Percentiles rank a stretch among this genome's conserved stretches.
Conservation (phyloP, 1,140 invertebrate genomes). For the Ooceraea biroi region DNA sequence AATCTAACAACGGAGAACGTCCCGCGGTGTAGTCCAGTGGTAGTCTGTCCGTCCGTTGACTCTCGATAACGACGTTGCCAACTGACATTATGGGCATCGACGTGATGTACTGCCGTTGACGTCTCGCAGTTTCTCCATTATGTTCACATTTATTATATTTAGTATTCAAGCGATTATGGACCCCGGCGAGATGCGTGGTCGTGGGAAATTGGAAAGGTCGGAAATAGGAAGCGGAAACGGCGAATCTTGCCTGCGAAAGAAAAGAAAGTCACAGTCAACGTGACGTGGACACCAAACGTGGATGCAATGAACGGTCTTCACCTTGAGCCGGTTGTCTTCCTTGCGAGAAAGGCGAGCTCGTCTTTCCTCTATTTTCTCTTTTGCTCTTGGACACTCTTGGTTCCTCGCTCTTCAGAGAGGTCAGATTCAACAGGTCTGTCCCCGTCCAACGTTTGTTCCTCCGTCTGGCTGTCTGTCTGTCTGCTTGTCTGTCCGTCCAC, state of each 20-base stretch:
- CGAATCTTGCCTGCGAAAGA: background rate
- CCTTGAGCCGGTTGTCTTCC: slow-evolving; percentile 38
- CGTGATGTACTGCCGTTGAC: too few relatives aligned
- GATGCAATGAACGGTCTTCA: slow-evolving; percentile 31
- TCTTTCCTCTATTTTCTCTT: background rate
- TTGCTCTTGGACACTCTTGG: background rate
- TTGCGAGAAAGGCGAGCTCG: slow-evolving; percentile 21
- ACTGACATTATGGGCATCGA: background rate
- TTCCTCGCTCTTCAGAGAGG: slow-evolving; percentile 42
- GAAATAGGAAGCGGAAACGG: slow-evolving; percentile 4
- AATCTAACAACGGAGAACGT: slow-evolving; percentile 4
- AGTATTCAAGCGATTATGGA: too few relatives aligned
- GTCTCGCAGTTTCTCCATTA: too few relatives aligned
- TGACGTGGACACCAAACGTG: background rate
- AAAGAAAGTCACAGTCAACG: slow-evolving; percentile 11
- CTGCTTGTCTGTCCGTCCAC: background rate
- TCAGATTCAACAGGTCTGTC: slow-evolving; percentile 53
- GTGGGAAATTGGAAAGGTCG: slow-evolving; percentile 14
- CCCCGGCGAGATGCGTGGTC: slow-evolving; percentile 14
- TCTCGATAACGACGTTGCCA: background rate
- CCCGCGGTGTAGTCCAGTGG: too few relatives aligned
- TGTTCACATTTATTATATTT: too few relatives aligned
- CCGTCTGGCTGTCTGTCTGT: slow-evolving; percentile 30
- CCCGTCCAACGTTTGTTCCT: too few relatives aligned
- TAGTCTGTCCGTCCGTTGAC: background rate